These are phyloP conservation scores for Carettochelys insculpta DNA, from an alignment of 2,113 vertebrate species.

Conservation along the genomic window DNA sequence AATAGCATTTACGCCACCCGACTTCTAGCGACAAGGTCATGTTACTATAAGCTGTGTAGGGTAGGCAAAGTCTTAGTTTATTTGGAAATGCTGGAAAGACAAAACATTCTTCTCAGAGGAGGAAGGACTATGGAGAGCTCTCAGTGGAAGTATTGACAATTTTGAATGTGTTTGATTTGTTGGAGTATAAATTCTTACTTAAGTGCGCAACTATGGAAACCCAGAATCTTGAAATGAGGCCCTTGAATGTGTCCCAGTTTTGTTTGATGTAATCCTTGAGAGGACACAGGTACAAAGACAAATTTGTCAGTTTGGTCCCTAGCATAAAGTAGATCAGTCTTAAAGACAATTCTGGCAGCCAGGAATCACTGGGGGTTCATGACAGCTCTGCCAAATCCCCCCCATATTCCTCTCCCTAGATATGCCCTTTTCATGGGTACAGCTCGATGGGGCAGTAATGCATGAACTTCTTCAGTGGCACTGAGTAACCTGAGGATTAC, in stretches of 20 bases:
- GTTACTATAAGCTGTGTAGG: too few relatives aligned
- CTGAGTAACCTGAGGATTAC: background rate
- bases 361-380: background rate
- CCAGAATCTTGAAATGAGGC: background rate
- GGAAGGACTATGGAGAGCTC: background rate
- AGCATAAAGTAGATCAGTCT: background rate
- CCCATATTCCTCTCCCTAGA: background rate
- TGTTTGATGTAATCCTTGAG: background rate
- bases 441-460: background rate
- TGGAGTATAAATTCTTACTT: background rate
- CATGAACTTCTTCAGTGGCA: background rate
- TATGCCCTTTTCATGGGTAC: background rate
- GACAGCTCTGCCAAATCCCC: background rate
- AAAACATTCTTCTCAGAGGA: background rate
- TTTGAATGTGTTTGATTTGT: background rate
- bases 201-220: background rate
- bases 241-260: background rate
- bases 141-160: background rate
- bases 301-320: background rate
- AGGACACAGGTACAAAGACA: background rate
- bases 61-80: background rate
- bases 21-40: too few relatives aligned
- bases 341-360: background rate
- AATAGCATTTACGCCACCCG: too few relatives aligned
- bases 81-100: background rate